Evolutionary conservation across 1,140 invertebrate genomes (phyloP), one percentile per base, ranked within the genome.

Genomic region (Steinernema feltiae): DNA sequence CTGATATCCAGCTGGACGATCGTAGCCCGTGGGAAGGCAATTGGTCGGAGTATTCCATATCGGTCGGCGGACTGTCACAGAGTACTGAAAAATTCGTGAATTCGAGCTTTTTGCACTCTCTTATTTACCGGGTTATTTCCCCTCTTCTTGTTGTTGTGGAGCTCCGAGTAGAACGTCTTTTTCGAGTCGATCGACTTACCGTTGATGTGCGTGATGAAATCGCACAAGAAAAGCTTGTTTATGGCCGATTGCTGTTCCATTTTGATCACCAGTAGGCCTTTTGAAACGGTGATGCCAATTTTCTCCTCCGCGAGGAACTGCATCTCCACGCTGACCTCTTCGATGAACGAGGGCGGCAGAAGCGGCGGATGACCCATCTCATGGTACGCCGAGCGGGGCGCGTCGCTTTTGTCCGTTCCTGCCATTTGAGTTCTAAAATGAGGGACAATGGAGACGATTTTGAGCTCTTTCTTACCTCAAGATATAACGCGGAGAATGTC

Each of bases 61-160:
- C n/a, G 73, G 73, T 29, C 73, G 48, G 70, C 69, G 48, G 48
- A 74, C 73, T 1, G 73, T 74, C 21, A 74, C 69, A 29, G 73
- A 70, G 46, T 70, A 74, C 73, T 74, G 46, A 69, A 74, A 69
- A 18, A n/a, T 18, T 1, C 18, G 29, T 32, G 35, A 35, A 72
- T 72, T 0, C 1, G 21, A 72, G 1, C 7, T 7, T n/a, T 32
- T 31, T 3, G 53, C 7, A 71, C 12, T 24, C 15, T 24, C n/a
- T n/a, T n/a, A 69, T 24, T 24, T 71, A 71, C 70, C 32, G 32
- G 30, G 30, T 7, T 17, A 71, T 71, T 35, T 12, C 32, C 30
- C 12, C 32, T 31, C 30, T 74, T 72, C 29, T 69, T 21, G 12
- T 15, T 63, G 53, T 3, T 27, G 53, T 63, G 53, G 24, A 63